These are phyloP conservation scores for Arrhopalites spinosus DNA, from an alignment of 2,888 invertebrate genomes.

Conservation along the genomic window DNA sequence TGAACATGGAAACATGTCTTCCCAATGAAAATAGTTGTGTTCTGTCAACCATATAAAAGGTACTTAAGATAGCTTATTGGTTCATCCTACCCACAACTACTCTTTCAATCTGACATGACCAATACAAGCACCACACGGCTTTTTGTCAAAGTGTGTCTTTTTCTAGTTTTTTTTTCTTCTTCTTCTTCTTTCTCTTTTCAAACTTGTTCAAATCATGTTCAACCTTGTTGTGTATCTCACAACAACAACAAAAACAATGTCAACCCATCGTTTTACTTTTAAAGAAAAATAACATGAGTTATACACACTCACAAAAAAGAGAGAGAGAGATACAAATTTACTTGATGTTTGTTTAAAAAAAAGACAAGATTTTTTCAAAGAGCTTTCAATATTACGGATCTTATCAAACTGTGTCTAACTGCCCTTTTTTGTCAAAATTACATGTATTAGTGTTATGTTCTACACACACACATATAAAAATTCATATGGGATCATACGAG, in stretches of 20 bases:
- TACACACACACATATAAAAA: too few relatives aligned
- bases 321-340: background rate
- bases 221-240: background rate
- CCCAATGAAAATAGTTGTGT: constrained; percentile 16
- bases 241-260: background rate
- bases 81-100: background rate
- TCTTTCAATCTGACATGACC: background rate
- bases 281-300: background rate
- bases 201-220: background rate
- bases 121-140: too few relatives aligned
- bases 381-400: too few relatives aligned
- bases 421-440: too few relatives aligned
- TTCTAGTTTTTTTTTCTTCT: background rate
- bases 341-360: background rate
- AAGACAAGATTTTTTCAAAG: background rate
- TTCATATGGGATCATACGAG: too few relatives aligned
- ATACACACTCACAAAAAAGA: background rate
- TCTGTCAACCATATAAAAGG: background rate
- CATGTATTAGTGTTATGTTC: too few relatives aligned
- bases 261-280: too few relatives aligned
- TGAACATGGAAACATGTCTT: constrained; percentile 2
- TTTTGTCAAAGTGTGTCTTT: background rate
- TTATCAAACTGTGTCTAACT: too few relatives aligned
- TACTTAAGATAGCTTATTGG: constrained; percentile 8
- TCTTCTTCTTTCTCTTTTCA: background rate